Conservation (phyloP, 2,888 invertebrate genomes). For the Drosophila putrida region DNA sequence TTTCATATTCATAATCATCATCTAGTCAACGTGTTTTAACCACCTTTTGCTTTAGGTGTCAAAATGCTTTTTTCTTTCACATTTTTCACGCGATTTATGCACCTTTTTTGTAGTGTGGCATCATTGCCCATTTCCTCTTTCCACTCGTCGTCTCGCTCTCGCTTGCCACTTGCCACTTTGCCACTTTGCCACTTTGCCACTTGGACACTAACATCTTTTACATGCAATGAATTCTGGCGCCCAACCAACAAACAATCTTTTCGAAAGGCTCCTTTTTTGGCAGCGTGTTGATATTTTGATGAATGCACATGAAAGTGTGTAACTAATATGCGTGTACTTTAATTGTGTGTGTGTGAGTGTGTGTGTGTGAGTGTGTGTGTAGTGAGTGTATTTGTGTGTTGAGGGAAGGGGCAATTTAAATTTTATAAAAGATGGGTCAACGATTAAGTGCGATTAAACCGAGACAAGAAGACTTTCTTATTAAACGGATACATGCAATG, state of each 20-base stretch:
- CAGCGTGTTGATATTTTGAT: slow-evolving; percentile 67
- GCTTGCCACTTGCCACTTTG: slow-evolving; percentile 40
- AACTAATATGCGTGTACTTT: slow-evolving; percentile 21
- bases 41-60: slow-evolving; percentile 70
- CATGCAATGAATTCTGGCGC: slow-evolving; percentile 65
- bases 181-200: slow-evolving; percentile 1
- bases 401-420: slow-evolving; percentile 17
- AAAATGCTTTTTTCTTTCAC: slow-evolving; percentile 79
- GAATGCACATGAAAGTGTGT: slow-evolving; percentile 56
- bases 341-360: neutral
- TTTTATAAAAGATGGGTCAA: slow-evolving; percentile 15
- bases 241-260: slow-evolving; percentile 53
- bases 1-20: slow-evolving; percentile 82
- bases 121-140: slow-evolving; percentile 50
- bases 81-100: slow-evolving; percentile 80
- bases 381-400: slow-evolving; percentile 2
- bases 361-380: neutral
- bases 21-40: slow-evolving; percentile 70
- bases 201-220: slow-evolving; percentile 45
- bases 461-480: slow-evolving; percentile 8
- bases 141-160: slow-evolving; percentile 38
- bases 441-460: slow-evolving; percentile 33
- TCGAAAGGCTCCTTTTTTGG: slow-evolving; percentile 75
- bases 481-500: neutral
- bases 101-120: slow-evolving; percentile 51